Conservation (phyloP, 1,140 invertebrate species). For the Formica exsecta region DNA sequence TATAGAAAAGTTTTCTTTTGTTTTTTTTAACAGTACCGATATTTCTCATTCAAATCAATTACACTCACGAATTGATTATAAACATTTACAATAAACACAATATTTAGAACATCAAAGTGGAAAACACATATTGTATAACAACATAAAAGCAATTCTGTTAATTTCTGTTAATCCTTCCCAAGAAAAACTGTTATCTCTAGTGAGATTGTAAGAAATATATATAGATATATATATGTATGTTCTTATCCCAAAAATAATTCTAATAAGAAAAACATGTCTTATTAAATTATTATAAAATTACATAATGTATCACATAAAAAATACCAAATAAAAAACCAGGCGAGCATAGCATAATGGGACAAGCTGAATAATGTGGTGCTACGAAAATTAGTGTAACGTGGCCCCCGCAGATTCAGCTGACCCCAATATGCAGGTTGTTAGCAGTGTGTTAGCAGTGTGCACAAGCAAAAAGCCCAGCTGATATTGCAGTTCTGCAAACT, state of each 20-base stretch:
- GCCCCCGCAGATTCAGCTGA: constrained; percentile 87
- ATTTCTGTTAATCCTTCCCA: constrained; percentile 12
- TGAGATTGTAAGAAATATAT: constrained; percentile 23
- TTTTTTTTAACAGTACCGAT: not conserved
- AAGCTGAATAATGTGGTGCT: constrained; percentile 92
- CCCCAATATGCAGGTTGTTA: constrained; percentile 79
- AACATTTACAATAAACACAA: constrained; percentile 35
- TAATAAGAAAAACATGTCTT: not conserved
- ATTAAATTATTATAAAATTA: constrained; percentile 24
- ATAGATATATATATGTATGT: not conserved
- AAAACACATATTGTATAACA: constrained; percentile 22
- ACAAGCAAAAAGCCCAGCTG: constrained; percentile 75
- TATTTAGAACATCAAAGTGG: constrained; percentile 31
- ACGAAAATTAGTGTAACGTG: constrained; percentile 86
- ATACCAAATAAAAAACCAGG: constrained; percentile 76
- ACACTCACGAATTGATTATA: constrained; percentile 13
- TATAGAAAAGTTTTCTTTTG: not conserved
- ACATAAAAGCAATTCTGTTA: constrained; percentile 26
- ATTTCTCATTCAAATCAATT: not conserved
- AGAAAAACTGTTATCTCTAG: constrained; percentile 20
- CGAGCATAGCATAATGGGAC: constrained; percentile 79
- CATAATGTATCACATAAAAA: constrained; percentile 65
- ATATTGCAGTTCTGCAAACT: constrained; percentile 52
- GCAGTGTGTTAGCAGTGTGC: constrained; percentile 73
- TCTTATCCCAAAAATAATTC: constrained; percentile 34